Evolutionary conservation across 2,113 vertebrate genomes (phyloP), one percentile per base, ranked within the genome.

Genomic region (Murina feae): DNA sequence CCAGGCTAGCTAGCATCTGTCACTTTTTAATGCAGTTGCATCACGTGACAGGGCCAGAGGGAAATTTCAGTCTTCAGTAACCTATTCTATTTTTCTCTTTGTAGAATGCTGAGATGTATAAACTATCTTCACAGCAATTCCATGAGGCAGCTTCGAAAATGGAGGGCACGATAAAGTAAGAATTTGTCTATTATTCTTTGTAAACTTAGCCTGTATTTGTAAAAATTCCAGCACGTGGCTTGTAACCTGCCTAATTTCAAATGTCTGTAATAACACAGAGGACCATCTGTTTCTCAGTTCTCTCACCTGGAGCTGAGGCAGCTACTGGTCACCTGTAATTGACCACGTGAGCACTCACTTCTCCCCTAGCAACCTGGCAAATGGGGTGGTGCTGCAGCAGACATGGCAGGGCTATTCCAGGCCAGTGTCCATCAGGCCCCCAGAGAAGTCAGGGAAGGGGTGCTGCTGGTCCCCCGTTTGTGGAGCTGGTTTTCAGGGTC

Each of bases 31-130:
- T 0, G 0, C 6, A 16, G 17, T 39, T 13, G 75, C 13, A 13
- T 79, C 66, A 68, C 2, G 1, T 6, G 82, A n/a, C 18, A 69
- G 35, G 65, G 78, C 76, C 23, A 30, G 86, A 53, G 81, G 66
- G 71, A 37, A 20, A 21, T 32, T 74, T 16, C 60, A 10, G 1
- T 44, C 85, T 93, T 68, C 35, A 42, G 68, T 96, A 79, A 97
- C 94, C 63, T 90, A 13, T 58, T 32, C 89, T 97, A 1, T 95
- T 72, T 97, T 91, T 80, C 96, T 92, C 97, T 63, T 98, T 97
- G 81, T 98, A 99, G 99, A 99, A 99, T 44, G 93, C 98, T 4
- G 99, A 99, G 85, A 98, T 98, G 97, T 99, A 99, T 98, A 98
- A 98, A 96, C 96, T 99, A 98, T 98, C 98, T 0, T 97, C 98